Conservation (phyloP, 2,797 vertebrate genomes). For the Pangasius sanitwongsei region DNA sequence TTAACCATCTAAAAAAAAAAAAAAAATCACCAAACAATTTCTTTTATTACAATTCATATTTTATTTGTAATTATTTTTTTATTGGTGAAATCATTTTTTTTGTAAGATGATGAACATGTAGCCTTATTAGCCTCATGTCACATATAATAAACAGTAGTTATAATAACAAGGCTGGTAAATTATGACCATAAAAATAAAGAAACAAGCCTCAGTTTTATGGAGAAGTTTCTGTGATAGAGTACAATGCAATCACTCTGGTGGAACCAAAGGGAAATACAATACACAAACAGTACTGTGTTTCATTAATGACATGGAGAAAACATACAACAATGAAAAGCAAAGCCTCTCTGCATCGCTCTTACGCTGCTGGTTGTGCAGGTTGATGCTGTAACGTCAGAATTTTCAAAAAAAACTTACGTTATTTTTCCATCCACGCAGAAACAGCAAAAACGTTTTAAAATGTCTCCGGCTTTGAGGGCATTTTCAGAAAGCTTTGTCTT, state of each 20-base stretch:
- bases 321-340: not conserved
- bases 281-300: too few relatives aligned
- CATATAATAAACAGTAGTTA: not conserved
- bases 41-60: too few relatives aligned
- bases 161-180: not conserved
- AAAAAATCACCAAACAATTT: too few relatives aligned
- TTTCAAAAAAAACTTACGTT: not conserved
- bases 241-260: too few relatives aligned
- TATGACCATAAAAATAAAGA: not conserved
- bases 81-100: not conserved
- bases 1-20: too few relatives aligned
- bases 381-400: not conserved
- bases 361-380: not conserved
- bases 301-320: not conserved
- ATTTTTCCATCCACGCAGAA: not conserved
- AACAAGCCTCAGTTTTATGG: not conserved
- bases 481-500: not conserved
- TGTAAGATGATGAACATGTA: not conserved
- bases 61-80: too few relatives aligned
- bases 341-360: not conserved
- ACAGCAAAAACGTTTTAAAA: not conserved
- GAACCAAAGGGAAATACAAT: not conserved
- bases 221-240: not conserved
- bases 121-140: not conserved
- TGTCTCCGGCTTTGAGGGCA: too few relatives aligned